Conservation (phyloP, 2,888 invertebrate species). For the Aleiodes alternator region DNA sequence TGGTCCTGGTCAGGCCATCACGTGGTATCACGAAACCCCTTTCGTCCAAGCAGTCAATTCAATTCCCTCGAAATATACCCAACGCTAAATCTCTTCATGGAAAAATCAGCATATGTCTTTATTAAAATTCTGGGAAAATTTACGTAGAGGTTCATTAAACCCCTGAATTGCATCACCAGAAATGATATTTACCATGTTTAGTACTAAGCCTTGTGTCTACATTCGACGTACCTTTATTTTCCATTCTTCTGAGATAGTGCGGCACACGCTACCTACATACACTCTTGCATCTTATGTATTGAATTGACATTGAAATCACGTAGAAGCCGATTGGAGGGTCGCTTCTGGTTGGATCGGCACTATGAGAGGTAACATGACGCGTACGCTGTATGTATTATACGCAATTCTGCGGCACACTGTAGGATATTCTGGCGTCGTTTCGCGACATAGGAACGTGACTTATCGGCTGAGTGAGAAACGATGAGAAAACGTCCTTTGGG, state of each 20-base stretch:
- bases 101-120: slow-evolving; percentile 29
- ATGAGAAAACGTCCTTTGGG: slow-evolving; percentile 49
- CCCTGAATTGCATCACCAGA: slow-evolving; percentile 21
- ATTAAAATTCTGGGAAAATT: background rate
- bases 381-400: slow-evolving; percentile 49
- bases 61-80: slow-evolving; percentile 30
- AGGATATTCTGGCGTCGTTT: slow-evolving; percentile 59
- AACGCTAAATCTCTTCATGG: background rate
- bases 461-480: slow-evolving; percentile 53
- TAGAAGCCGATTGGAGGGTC: slow-evolving; percentile 57
- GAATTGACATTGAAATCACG: slow-evolving; percentile 61
- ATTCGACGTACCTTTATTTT: slow-evolving; percentile 32
- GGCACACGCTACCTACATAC: slow-evolving; percentile 21
- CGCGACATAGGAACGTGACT: slow-evolving; percentile 55
- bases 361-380: slow-evolving; percentile 50
- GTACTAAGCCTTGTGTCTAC: slow-evolving; percentile 6
- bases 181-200: slow-evolving; percentile 39
- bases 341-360: slow-evolving; percentile 44
- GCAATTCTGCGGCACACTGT: slow-evolving; percentile 50
- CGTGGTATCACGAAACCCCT: background rate
- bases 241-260: slow-evolving; percentile 17
- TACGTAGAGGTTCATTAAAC: slow-evolving; percentile 13
- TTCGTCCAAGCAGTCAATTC: slow-evolving; percentile 25
- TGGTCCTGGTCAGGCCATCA: slow-evolving; percentile 28
- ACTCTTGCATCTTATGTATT: slow-evolving; percentile 1